These are phyloP conservation scores for Campylomormyrus numenius DNA, from an alignment of 2,113 vertebrate species.

Conservation along the genomic window DNA sequence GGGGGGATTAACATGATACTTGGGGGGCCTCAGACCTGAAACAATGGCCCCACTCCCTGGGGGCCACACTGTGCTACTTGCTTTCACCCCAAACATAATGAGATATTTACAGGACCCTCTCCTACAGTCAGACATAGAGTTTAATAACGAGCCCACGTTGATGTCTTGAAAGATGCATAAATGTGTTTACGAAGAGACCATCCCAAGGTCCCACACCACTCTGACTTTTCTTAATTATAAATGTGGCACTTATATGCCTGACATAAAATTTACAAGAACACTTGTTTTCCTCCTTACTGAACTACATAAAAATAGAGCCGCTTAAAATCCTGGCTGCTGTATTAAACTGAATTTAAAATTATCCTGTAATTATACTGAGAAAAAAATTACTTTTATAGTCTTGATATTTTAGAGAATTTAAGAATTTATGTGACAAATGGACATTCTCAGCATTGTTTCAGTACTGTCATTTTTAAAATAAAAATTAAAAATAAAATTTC, in stretches of 20 bases:
- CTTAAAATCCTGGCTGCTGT: neutral
- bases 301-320: neutral
- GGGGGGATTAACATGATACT: constrained; percentile 51
- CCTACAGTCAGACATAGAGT: constrained; percentile 12
- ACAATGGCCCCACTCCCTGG: constrained; percentile 36
- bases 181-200: neutral
- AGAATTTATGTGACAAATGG: neutral
- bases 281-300: neutral
- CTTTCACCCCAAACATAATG: constrained; percentile 28
- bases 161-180: neutral
- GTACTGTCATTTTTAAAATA: neutral
- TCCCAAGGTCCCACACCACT: neutral
- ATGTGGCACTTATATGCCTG: neutral
- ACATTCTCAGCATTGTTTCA: neutral
- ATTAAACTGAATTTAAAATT: neutral
- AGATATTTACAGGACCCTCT: constrained; percentile 28
- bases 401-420: neutral
- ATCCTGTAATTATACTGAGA: neutral
- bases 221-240: neutral
- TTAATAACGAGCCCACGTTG: neutral
- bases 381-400: neutral
- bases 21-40: constrained; percentile 40
- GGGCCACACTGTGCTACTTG: constrained; percentile 34
- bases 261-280: neutral
- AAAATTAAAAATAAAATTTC: neutral